phyloP scores from a whole-genome alignment of 2,797 vertebrate species.

The Philypnodon macrostomus region DNA sequence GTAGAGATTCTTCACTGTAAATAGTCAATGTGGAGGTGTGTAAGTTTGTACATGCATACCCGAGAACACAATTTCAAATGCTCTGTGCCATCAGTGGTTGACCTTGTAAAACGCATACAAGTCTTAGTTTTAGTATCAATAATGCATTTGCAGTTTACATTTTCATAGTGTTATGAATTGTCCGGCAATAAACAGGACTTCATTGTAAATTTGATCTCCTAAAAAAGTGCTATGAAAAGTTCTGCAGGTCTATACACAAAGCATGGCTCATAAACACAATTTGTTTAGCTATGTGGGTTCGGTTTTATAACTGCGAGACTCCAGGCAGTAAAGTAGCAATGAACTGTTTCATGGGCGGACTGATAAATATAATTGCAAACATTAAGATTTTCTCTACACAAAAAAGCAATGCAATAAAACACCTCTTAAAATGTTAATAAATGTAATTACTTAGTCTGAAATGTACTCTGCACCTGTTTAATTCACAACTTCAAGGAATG shows the following conservation, averaged over 20 bases:
- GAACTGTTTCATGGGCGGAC: slow-evolving; percentile 37
- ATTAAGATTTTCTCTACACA: slow-evolving; percentile 19
- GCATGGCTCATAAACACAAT: slow-evolving; percentile 34
- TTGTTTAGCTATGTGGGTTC: slow-evolving; percentile 27
- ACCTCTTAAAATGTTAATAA: slow-evolving; percentile 6
- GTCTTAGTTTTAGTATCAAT: too few species aligned
- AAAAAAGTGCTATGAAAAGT: slow-evolving; percentile 30
- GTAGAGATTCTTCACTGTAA: too few species aligned
- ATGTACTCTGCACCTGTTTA: background rate
- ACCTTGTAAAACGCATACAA: too few species aligned
- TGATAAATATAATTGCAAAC: slow-evolving; percentile 42
- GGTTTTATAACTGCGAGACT: slow-evolving; percentile 36
- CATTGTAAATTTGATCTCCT: slow-evolving; percentile 25
- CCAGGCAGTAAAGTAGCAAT: slow-evolving; percentile 41
- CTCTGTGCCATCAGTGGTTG: too few species aligned
- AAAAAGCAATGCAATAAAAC: slow-evolving; percentile 1
- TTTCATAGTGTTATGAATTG: slow-evolving; percentile 15
- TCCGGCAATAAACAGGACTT: slow-evolving; percentile 20
- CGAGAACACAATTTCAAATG: too few species aligned
- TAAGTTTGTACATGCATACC: too few species aligned
- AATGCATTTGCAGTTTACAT: too few species aligned
- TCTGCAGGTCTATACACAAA: slow-evolving; percentile 20
- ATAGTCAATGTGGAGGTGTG: too few species aligned
- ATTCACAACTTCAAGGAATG: background rate
- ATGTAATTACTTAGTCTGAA: background rate